Evolutionary conservation across 2,113 vertebrate species (phyloP).

Genomic region (Alosa alosa): DNA sequence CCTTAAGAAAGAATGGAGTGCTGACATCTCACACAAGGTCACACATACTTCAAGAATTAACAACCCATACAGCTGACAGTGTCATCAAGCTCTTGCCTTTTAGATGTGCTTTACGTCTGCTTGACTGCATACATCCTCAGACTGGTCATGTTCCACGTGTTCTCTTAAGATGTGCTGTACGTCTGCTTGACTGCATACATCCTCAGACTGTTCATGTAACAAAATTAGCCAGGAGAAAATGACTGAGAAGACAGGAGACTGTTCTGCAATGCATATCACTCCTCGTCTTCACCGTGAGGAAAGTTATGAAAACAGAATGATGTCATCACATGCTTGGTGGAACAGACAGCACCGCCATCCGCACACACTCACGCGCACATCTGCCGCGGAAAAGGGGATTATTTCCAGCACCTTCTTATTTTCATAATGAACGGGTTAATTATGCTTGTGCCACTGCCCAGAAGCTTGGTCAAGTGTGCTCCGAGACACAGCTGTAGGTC

Average conservation of each 20-base stretch:
- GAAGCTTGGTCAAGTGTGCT: conserved; percentile 73
- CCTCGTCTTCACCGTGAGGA: conserved; percentile 35
- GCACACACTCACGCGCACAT: conserved; percentile 60
- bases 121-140: no score
- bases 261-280: conserved; percentile 40
- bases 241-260: neutral
- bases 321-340: conserved; percentile 54
- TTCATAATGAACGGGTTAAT: conserved; percentile 71
- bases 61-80: no score
- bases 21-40: neutral
- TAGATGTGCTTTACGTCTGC: no score
- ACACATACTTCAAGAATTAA: neutral
- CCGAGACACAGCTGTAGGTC: conserved; percentile 73
- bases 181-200: no score
- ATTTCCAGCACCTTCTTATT: conserved; percentile 63
- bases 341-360: conserved; percentile 49
- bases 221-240: neutral
- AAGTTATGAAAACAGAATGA: conserved; percentile 45
- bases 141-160: no score
- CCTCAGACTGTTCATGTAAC: no score
- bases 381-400: conserved; percentile 57
- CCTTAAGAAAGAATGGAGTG: neutral
- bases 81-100: no score
- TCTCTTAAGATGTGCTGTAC: no score
- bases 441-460: conserved; percentile 66